Percentiles rank a stretch among this genome's conserved stretches.
phyloP scores from a whole-genome alignment of 2,113 vertebrate genomes.

The Pelusios castaneus region DNA sequence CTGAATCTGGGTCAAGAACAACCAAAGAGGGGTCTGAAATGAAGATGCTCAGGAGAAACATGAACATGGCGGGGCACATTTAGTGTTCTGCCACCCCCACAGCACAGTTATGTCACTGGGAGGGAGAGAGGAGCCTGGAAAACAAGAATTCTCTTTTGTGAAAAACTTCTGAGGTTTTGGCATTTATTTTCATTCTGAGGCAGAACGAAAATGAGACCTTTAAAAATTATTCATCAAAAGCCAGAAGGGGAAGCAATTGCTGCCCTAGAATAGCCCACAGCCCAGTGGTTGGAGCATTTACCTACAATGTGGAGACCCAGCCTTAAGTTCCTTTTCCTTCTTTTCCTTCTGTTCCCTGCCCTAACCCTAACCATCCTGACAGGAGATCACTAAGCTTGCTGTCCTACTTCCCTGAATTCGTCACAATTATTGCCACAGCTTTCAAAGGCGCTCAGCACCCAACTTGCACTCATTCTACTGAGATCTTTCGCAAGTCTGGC shows the following conservation, averaged over 20 bases:
- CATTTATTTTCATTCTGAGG: background rate
- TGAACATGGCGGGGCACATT: rapidly evolving
- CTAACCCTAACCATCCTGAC: background rate
- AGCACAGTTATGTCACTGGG: rapidly evolving
- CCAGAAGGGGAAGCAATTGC: background rate
- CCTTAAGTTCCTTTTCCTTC: background rate
- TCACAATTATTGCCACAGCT: background rate
- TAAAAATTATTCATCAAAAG: too few relatives aligned
- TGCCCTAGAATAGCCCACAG: background rate
- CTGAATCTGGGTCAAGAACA: background rate
- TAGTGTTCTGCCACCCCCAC: background rate
- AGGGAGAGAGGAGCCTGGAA: background rate
- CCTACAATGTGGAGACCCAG: background rate
- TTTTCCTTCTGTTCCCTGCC: background rate
- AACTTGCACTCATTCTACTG: background rate
- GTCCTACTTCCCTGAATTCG: background rate
- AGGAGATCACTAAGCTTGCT: background rate
- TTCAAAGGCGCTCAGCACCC: background rate
- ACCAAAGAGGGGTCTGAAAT: background rate
- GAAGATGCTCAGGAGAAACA: background rate
- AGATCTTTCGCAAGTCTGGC: background rate
- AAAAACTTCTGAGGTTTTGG: background rate
- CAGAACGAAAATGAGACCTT: too few relatives aligned
- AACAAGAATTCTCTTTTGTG: background rate
- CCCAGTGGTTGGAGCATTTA: background rate